These are phyloP conservation scores for Carassius gibelio DNA, from an alignment of 2,113 vertebrate genomes.

Conservation along the genomic window DNA sequence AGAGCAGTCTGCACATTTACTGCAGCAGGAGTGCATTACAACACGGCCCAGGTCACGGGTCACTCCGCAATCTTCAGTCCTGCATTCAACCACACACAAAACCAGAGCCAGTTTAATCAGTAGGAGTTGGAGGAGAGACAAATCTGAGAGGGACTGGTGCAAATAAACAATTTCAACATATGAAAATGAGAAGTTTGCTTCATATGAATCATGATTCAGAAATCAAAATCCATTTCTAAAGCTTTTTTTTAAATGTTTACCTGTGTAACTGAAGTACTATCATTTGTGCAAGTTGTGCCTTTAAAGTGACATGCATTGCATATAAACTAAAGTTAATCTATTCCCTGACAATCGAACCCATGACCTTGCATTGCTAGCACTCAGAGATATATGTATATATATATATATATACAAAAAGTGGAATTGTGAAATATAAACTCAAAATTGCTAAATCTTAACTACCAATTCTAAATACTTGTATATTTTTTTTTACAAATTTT, in stretches of 20 bases:
- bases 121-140: not conserved
- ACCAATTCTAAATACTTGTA: too few relatives aligned
- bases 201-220: not conserved
- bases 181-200: not conserved
- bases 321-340: not conserved
- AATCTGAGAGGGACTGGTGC: not conserved
- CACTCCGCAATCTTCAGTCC: slow-evolving; percentile 41
- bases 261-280: not conserved
- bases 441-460: too few relatives aligned
- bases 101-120: slow-evolving; percentile 41
- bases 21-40: slow-evolving; percentile 1
- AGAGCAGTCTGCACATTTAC: slow-evolving; percentile 36
- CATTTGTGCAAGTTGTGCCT: not conserved
- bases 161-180: not conserved
- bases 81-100: slow-evolving; percentile 35
- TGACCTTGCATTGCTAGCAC: not conserved
- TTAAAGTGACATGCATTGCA: not conserved
- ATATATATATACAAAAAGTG: too few relatives aligned
- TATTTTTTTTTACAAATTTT: too few relatives aligned
- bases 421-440: too few relatives aligned
- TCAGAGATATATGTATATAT: not conserved
- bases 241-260: not conserved
- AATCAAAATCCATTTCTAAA: not conserved
- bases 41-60: slow-evolving; percentile 32
- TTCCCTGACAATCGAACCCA: not conserved